phyloP scores from a whole-genome alignment of 2,113 vertebrate genomes.

The Glareola pratincola region DNA sequence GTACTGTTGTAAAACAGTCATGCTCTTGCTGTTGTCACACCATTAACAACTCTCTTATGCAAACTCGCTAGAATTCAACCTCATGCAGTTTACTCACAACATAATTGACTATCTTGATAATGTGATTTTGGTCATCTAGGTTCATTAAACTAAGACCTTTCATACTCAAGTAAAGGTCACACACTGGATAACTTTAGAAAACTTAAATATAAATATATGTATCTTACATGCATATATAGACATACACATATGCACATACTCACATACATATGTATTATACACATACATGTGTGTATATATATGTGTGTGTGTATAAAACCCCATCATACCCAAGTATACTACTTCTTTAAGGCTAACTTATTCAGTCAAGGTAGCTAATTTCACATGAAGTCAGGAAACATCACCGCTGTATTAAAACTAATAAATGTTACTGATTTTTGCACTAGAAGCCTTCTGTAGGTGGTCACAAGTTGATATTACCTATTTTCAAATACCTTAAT shows the following conservation, averaged over 20 bases:
- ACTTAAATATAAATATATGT: neutral
- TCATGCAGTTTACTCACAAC: neutral
- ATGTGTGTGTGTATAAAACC: neutral
- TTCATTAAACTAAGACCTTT: neutral
- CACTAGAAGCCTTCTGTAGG: neutral
- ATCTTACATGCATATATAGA: neutral
- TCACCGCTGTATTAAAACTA: neutral
- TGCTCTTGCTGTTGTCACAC: neutral
- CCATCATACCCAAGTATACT: neutral
- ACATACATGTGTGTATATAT: rapidly evolving
- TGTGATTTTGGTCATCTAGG: neutral
- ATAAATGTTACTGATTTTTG: neutral
- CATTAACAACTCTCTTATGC: neutral
- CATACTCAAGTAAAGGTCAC: neutral
- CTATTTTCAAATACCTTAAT: neutral
- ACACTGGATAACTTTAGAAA: neutral
- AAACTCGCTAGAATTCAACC: neutral
- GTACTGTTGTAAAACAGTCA: neutral
- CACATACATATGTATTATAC: too few relatives aligned
- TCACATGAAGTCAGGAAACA: neutral
- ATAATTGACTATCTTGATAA: neutral
- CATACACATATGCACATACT: neutral
- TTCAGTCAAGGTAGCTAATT: neutral
- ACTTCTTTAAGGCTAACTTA: neutral
- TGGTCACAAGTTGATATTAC: neutral